Evolutionary conservation across 1,140 invertebrate genomes (phyloP), one percentile per base, ranked within the genome.

Genomic region (Drosophila murphyi): DNA sequence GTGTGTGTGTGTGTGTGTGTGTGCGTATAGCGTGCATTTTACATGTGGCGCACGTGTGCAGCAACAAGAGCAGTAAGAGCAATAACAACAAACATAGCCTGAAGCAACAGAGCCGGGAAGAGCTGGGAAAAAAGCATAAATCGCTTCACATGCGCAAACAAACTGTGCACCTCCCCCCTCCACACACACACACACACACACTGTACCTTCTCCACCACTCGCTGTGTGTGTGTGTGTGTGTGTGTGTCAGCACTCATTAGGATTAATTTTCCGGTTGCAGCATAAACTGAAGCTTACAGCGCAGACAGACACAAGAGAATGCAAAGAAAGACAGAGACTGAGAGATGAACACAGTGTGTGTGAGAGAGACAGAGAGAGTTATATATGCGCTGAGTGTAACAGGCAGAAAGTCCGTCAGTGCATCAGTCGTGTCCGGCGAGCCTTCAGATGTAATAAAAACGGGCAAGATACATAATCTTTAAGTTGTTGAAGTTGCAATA

Each of bases 191-290:
- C 20, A 20, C 20, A 20, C 20, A 20, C n/a, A n/a, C n/a, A n/a
- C 41, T 32, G 34, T 55, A 50, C 29, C 39, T 50, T 5, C 3
- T 39, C 3, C 28, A 35, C 6, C 34, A 7, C 34, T 39, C n/a
- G 68, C 50, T 73, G 43, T 70, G 55, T 74, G 64, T 75, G 74
- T 82, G 72, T 73, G 43, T 70, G 55, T 74, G 64, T 75, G 74
- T 82, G 72, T 83, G 85, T 83, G 80, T 83, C 85, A 75, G 83
- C 85, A 89, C 83, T 88, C 83, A 88, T 88, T 88, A 88, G 83
- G 85, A 88, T 88, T 88, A 88, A 88, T 88, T 89, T 88, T 88
- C 83, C 83, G 85, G 83, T 88, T 88, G 83, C 77, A 89, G 85
- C 76, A 86, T 82, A 86, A 87, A 87, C 82, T 81, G 78, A 87